phyloP scores from a whole-genome alignment of 2,888 invertebrate species.

The Apamea crenata region DNA sequence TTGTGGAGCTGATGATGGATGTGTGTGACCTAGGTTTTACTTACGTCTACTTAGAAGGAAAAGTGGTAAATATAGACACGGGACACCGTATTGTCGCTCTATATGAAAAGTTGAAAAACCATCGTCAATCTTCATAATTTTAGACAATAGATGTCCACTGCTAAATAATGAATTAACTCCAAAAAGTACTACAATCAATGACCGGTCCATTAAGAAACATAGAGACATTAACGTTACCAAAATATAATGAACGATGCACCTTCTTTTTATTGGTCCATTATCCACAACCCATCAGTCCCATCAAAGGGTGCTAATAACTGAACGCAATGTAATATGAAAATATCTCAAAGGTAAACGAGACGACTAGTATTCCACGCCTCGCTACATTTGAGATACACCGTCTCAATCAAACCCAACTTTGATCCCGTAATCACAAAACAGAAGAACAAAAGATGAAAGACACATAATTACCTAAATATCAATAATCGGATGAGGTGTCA shows the following conservation, averaged over 20 bases:
- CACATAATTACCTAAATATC: constrained; percentile 51
- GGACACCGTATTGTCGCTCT: too few relatives aligned
- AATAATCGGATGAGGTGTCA: constrained; percentile 43
- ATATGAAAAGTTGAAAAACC: neutral
- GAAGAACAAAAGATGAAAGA: constrained; percentile 47
- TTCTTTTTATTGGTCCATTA: neutral
- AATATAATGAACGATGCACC: neutral
- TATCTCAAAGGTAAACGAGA: neutral
- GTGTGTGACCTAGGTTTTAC: constrained; percentile 8
- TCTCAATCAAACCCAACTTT: constrained; percentile 17
- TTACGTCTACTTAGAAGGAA: neutral
- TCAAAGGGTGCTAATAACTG: neutral
- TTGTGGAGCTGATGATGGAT: constrained; percentile 18
- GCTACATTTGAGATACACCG: neutral
- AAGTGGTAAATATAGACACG: too few relatives aligned
- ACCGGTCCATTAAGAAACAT: neutral
- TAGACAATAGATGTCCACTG: neutral
- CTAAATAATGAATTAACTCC: neutral
- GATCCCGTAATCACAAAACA: constrained; percentile 27
- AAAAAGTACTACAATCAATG: neutral
- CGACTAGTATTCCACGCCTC: neutral
- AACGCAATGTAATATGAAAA: neutral
- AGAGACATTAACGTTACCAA: neutral
- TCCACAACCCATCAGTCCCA: neutral
- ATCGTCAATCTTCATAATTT: neutral